These are phyloP conservation scores for Drosophila longiperda DNA, from an alignment of 2,888 invertebrate species.

Conservation along the genomic window DNA sequence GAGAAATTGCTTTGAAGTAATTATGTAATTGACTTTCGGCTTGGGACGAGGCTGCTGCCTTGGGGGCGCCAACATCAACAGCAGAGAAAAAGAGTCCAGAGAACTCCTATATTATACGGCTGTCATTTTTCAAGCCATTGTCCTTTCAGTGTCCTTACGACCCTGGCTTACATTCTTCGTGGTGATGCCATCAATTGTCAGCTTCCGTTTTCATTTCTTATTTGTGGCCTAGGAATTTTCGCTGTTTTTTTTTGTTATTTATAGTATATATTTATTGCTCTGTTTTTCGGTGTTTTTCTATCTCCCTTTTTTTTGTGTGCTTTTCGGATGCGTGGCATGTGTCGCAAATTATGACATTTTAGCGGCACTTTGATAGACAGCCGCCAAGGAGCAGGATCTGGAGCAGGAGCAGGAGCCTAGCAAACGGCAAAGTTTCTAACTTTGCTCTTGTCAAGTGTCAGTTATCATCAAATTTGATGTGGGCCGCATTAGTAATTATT, in stretches of 20 bases:
- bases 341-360: constrained; percentile 76
- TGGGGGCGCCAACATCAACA: constrained; percentile 58
- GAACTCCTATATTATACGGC: constrained; percentile 31
- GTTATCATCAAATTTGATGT: constrained; percentile 49
- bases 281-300: constrained; percentile 13
- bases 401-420: constrained; percentile 8
- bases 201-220: constrained; percentile 72
- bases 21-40: constrained; percentile 72
- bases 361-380: constrained; percentile 55
- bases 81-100: background rate
- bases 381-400: constrained; percentile 18
- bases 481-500: constrained; percentile 57
- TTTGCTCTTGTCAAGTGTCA: constrained; percentile 42
- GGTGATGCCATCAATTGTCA: constrained; percentile 66
- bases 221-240: constrained; percentile 33
- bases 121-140: constrained; percentile 64
- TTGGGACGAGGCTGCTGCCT: constrained; percentile 33
- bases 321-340: constrained; percentile 51
- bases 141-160: constrained; percentile 41
- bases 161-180: constrained; percentile 28
- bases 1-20: constrained; percentile 73
- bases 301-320: constrained; percentile 3
- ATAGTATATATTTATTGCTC: constrained; percentile 31
- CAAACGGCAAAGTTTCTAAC: constrained; percentile 13
- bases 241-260: constrained; percentile 11